Base-by-base conservation (phyloP, 2,113 vertebrate genomes). In the Gobius niger region DNA sequence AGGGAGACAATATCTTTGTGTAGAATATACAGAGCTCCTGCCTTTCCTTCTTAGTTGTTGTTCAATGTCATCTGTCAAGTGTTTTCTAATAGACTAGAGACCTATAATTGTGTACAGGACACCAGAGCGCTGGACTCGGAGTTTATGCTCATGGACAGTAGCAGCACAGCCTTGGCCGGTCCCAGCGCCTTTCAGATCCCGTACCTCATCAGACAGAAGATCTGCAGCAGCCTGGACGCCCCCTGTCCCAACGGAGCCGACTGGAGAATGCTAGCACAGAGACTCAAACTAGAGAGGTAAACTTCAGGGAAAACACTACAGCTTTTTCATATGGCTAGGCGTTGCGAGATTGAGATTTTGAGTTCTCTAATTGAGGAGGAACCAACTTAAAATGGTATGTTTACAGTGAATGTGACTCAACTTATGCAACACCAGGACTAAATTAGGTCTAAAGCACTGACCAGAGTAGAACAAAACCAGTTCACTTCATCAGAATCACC, bases 101-200 rank as follows among this genome's bases (percentile, higher is more conserved):
- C 24, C 24, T 34, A 34, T 34, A 34, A 34, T 34, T 7, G 14
- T 13, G 0, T 10, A 14, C 75, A 99, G 98, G 98, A 99, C 89
- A 95, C 92, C 0, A 93, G 96, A 71, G 85, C 91, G 3, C 56
- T 93, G 80, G 92, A 94, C 80, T 79, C 90, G 0, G 92, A 93
- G 86, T 92, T 95, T 72, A 91, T 96, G 4, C 87, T 98, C 81
- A 93, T 93, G 12, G 97, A 98, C 91, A 96, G 91, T 85, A 95
- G 92, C 42, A 93, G 93, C 72, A 95, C 95, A 0, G 96, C 98
- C 85, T 93, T 99, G 83, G 98, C 97, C 65, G 98, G 98, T 63
- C 98, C 97, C 89, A 98, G 96, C 93, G 97, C 98, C 86, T 99
- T 99, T 91, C 98, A 99, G 95, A 98, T 99, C 89, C 97, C 98